Conservation (phyloP, 2,113 vertebrate genomes). For the Alexandromys fortis region DNA sequence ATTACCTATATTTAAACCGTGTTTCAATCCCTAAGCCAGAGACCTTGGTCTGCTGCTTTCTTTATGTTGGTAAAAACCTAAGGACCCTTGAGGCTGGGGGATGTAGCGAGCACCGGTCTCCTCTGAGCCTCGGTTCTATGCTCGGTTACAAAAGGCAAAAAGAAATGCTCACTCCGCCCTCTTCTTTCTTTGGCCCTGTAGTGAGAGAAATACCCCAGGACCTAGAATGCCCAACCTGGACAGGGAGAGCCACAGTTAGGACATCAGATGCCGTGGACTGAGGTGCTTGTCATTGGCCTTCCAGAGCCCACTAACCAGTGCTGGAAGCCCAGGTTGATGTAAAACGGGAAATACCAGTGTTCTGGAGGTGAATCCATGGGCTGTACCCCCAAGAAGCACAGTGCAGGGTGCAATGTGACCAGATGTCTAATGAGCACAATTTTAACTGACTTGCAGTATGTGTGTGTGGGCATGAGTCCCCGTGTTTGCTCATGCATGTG, state of each 20-base stretch:
- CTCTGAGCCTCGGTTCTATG: background rate
- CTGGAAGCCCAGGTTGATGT: background rate
- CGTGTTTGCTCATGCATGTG: too few relatives aligned
- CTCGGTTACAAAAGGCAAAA: background rate
- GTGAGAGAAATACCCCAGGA: background rate
- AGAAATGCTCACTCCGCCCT: too few relatives aligned
- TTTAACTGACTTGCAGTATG: background rate
- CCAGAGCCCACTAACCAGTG: background rate
- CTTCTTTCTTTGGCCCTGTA: background rate
- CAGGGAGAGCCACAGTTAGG: background rate
- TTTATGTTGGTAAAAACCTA: background rate
- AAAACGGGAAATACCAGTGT: background rate
- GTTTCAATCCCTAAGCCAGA: background rate
- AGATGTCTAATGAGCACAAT: background rate
- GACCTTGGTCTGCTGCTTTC: background rate
- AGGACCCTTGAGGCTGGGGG: background rate
- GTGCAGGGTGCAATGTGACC: fast-evolving
- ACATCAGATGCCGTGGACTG: fast-evolving
- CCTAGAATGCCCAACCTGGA: background rate
- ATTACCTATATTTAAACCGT: background rate
- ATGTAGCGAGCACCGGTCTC: background rate
- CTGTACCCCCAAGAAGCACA: background rate
- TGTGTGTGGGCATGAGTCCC: background rate
- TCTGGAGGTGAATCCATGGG: background rate
- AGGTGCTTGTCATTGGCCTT: background rate